These are phyloP conservation scores for Oryzias javanicus DNA, from an alignment of 2,113 vertebrate species.

Conservation along the genomic window DNA sequence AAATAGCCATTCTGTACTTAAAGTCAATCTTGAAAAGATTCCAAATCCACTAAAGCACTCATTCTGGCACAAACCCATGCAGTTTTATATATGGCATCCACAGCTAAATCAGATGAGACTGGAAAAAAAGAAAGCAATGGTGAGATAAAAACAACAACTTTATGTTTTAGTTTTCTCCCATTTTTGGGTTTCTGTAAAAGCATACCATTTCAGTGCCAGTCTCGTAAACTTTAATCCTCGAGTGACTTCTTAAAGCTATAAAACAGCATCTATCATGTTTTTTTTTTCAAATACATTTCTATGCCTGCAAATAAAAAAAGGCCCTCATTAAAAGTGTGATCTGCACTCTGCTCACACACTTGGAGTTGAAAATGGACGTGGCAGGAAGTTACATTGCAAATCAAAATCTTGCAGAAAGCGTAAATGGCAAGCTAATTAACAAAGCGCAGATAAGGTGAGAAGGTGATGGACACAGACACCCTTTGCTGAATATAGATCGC, in stretches of 20 bases:
- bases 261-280: slow-evolving; percentile 21
- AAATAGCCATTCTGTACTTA: too few species aligned
- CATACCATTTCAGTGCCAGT: too few species aligned
- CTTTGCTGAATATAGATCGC: slow-evolving; percentile 33
- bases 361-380: slow-evolving; percentile 37
- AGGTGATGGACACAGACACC: slow-evolving; percentile 35
- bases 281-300: slow-evolving; percentile 10
- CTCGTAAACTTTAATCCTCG: slow-evolving; percentile 1
- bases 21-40: too few species aligned
- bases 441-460: slow-evolving; percentile 43
- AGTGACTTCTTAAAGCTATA: slow-evolving; percentile 20
- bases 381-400: slow-evolving; percentile 40
- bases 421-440: slow-evolving; percentile 66
- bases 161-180: too few species aligned
- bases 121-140: neutral
- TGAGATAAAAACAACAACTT: too few species aligned
- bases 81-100: too few species aligned
- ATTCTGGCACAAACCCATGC: too few species aligned
- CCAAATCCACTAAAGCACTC: too few species aligned
- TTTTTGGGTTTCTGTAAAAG: too few species aligned
- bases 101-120: neutral
- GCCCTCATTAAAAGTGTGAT: slow-evolving; percentile 63
- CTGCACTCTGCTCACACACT: slow-evolving; percentile 55
- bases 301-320: slow-evolving; percentile 23
- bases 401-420: slow-evolving; percentile 39